Conservation (phyloP, 2,888 invertebrate genomes). For the Crossocerus cetratus region DNA sequence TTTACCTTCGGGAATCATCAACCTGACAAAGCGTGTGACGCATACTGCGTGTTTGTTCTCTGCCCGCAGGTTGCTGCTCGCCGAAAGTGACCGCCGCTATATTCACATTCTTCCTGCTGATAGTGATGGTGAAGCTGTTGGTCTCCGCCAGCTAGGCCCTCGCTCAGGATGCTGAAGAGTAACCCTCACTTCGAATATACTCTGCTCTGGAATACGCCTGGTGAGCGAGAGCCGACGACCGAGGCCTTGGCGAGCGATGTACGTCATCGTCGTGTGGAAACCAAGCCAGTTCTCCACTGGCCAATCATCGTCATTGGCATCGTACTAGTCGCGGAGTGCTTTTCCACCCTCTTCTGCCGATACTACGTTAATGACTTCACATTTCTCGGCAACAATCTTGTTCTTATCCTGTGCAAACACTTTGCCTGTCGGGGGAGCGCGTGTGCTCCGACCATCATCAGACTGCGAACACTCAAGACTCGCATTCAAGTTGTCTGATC, state of each 20-base stretch:
- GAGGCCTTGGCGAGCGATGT: not conserved
- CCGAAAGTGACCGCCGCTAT: not conserved
- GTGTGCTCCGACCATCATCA: not conserved
- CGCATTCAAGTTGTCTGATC: no score
- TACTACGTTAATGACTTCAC: slow-evolving; percentile 1
- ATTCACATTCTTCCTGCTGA: not conserved
- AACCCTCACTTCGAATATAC: not conserved
- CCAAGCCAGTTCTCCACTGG: not conserved
- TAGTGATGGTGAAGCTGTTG: not conserved
- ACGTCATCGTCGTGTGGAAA: not conserved
- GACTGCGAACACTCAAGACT: not conserved
- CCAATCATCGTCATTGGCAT: not conserved
- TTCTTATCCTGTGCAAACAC: slow-evolving; percentile 5
- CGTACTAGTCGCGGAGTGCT: not conserved
- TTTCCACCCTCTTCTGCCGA: not conserved
- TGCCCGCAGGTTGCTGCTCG: not conserved
- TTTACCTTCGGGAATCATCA: no score
- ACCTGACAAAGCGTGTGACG: no score
- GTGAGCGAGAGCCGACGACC: not conserved
- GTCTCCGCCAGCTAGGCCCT: not conserved
- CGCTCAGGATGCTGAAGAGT: not conserved
- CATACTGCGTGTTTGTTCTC: no score
- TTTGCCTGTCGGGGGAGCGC: not conserved
- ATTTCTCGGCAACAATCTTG: not conserved
- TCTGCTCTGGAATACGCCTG: not conserved